phyloP scores from a whole-genome alignment of 2,888 invertebrate genomes.

The Pterobdella sp. region DNA sequence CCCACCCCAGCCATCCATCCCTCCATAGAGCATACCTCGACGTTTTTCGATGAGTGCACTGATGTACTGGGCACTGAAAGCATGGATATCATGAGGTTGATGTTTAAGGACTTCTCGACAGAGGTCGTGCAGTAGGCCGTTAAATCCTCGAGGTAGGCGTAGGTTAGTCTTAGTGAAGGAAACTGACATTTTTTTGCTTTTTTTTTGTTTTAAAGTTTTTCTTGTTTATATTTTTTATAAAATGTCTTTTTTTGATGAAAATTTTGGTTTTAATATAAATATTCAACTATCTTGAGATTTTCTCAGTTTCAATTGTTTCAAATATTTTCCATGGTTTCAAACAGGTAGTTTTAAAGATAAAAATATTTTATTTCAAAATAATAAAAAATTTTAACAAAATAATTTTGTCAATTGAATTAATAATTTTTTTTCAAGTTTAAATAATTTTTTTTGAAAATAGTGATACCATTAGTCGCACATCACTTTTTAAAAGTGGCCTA shows the following conservation, averaged over 20 bases:
- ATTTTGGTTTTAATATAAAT: no score
- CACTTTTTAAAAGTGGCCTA: background rate
- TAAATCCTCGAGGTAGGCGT: background rate
- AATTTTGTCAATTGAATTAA: background rate
- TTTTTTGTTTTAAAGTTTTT: no score
- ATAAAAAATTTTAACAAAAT: background rate
- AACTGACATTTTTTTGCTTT: background rate
- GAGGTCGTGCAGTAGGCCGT: background rate
- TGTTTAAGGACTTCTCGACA: background rate
- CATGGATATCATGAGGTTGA: background rate
- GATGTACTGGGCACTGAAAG: background rate
- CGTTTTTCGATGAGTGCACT: background rate
- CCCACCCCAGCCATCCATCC: conserved; percentile 6
- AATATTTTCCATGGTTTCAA: no score
- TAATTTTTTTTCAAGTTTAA: background rate
- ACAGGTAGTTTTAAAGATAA: no score
- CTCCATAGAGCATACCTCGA: background rate
- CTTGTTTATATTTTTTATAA: no score
- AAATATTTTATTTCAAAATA: no score
- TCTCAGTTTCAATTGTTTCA: no score
- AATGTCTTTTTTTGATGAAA: no score
- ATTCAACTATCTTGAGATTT: no score
- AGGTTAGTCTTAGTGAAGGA: background rate
- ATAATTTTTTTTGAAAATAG: background rate
- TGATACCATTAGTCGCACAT: background rate